phyloP scores from a whole-genome alignment of 2,113 vertebrate genomes.

The Raja brachyura region DNA sequence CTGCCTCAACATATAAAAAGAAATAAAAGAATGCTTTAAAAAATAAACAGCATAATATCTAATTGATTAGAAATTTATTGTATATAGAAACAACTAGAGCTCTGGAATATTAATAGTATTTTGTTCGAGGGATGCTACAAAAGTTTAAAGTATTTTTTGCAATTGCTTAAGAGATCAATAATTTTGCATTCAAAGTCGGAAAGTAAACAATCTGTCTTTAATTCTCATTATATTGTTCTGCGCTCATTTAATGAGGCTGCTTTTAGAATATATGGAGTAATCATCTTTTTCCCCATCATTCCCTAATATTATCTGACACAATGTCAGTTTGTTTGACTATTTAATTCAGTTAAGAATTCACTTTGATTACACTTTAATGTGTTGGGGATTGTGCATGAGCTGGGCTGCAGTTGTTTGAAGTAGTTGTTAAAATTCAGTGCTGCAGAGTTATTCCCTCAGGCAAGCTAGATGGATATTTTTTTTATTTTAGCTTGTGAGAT shows the following conservation, averaged over 20 bases:
- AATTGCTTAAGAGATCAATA: neutral
- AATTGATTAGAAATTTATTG: neutral
- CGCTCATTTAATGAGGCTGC: neutral
- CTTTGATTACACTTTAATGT: slow-evolving; percentile 27
- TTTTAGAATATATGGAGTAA: neutral
- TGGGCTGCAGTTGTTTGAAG: slow-evolving; percentile 31
- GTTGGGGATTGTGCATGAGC: slow-evolving; percentile 15
- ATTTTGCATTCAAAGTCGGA: neutral
- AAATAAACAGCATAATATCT: neutral
- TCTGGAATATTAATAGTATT: neutral
- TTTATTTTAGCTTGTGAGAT: neutral
- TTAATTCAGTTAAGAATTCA: slow-evolving; percentile 19
- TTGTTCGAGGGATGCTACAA: neutral
- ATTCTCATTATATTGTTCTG: neutral
- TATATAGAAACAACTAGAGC: slow-evolving; percentile 1
- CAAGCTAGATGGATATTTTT: slow-evolving; percentile 19
- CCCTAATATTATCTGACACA: slow-evolving; percentile 11
- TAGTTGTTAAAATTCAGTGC: slow-evolving; percentile 19
- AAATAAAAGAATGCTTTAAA: neutral
- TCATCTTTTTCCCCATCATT: neutral
- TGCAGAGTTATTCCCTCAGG: slow-evolving; percentile 4
- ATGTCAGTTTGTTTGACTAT: neutral
- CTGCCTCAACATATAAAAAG: neutral
- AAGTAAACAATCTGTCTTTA: neutral
- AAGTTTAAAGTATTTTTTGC: neutral